Conservation (phyloP, 2,797 vertebrate genomes). For the Rhynchotus rufescens region DNA sequence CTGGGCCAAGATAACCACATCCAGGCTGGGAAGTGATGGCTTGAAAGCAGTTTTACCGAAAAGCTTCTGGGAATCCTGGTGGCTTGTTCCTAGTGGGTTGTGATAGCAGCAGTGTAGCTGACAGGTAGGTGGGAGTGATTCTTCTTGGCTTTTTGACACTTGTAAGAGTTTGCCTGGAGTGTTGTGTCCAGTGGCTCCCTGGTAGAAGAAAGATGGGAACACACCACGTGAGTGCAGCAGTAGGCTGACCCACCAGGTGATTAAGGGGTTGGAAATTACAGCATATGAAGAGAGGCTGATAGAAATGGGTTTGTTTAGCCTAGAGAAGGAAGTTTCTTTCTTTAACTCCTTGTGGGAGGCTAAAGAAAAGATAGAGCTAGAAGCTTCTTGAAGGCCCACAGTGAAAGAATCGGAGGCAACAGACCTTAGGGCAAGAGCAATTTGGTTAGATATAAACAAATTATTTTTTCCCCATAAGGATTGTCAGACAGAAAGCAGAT, state of each 20-base stretch:
- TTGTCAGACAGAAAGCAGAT: neutral
- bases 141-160: neutral
- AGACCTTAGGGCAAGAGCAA: neutral
- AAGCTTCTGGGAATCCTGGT: neutral
- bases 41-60: neutral
- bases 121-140: accelerated
- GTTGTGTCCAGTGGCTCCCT: neutral
- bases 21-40: neutral
- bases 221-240: neutral
- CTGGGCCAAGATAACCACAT: neutral
- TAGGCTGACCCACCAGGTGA: accelerated
- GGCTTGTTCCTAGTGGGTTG: neutral
- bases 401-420: neutral
- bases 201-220: neutral
- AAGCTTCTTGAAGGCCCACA: neutral
- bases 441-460: neutral
- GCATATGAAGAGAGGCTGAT: neutral
- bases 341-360: neutral
- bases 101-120: neutral
- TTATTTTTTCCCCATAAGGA: neutral
- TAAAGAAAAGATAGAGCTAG: neutral
- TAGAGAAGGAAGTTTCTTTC: neutral
- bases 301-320: neutral
- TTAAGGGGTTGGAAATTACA: neutral
- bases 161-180: neutral